These are phyloP conservation scores for Florisuga fusca DNA, from an alignment of 2,797 vertebrate species.

Conservation along the genomic window DNA sequence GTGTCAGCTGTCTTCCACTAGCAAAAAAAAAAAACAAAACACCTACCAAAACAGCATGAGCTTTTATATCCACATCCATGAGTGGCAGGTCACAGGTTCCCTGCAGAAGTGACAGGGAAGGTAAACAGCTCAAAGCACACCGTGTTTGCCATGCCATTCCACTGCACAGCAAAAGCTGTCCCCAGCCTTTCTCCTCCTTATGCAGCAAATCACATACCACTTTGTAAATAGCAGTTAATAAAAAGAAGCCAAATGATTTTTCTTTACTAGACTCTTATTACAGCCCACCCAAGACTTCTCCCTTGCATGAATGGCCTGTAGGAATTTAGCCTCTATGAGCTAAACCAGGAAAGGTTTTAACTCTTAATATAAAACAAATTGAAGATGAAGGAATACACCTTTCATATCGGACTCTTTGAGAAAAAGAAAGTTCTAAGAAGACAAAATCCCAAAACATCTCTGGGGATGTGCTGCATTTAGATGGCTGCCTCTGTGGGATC, in stretches of 20 bases:
- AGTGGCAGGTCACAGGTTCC: conserved; percentile 61
- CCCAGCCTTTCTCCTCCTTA: background rate
- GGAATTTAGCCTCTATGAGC: background rate
- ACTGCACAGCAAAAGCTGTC: conserved; percentile 17
- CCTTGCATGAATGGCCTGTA: background rate
- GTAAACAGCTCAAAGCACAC: conserved; percentile 30
- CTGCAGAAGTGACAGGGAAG: background rate
- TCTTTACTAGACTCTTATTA: background rate
- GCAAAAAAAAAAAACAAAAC: background rate
- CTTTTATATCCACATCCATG: background rate
- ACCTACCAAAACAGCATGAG: conserved; percentile 30
- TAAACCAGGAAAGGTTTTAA: background rate
- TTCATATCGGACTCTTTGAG: background rate
- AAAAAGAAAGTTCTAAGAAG: conserved; percentile 17
- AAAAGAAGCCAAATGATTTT: background rate
- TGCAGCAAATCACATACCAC: conserved; percentile 1
- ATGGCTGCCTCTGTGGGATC: background rate
- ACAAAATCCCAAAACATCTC: conserved; percentile 2
- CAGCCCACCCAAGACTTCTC: background rate
- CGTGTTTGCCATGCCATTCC: conserved; percentile 20
- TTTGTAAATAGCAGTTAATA: conserved; percentile 26
- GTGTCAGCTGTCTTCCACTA: conserved; percentile 56
- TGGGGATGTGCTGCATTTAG: background rate
- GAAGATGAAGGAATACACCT: background rate
- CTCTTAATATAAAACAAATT: background rate